Evolutionary conservation across 2,113 vertebrate genomes (phyloP), one percentile per base, ranked within the genome.

Genomic region (Miniopterus natalensis): DNA sequence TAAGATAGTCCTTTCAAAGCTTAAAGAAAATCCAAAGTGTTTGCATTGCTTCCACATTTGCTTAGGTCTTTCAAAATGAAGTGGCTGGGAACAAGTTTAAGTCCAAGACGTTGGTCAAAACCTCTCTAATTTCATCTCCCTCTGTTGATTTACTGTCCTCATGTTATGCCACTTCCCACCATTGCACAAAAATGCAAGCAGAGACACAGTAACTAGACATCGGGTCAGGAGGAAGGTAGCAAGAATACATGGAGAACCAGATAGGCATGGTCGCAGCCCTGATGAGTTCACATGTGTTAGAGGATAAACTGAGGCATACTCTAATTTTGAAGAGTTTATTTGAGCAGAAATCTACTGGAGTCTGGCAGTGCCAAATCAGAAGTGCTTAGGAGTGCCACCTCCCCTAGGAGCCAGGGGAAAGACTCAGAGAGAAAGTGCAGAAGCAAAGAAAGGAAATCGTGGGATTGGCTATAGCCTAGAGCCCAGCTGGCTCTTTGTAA

Each of bases 1-100:
- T 70, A 77, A 88, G 84, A 84, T 42, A 70, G 23, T 65, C 71
- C 23, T 63, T 74, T 57, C 31, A 65, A 47, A 84, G 40, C 36
- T 66, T 83, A 18, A 70, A 53, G 10, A 84, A 96, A 91, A 86
- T 49, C 55, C 59, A 21, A 59, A 42, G 15, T 80, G 23, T 65
- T 75, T 85, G 29, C 77, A 8, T 91, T 83, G 61, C 49, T 53
- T 70, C n/a, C 63, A 55, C 31, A 23, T 29, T 90, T 77, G 75
- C 59, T 83, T 49, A 29, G 23, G 4, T 78, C 49, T 88, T 95
- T 95, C 51, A 83, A 78, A 93, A 66, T 49, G 25, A 91, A 4
- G 2, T 74, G 14, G 61, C 66, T n/a, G 8, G 59, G 12, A 88
- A 8, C 45, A 79, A 80, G 74, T 57, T 63, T 75, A 68, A 74